Evolutionary conservation across 2,888 invertebrate genomes (phyloP), one percentile per base, ranked within the genome.

Genomic region (Trichacis sp.): DNA sequence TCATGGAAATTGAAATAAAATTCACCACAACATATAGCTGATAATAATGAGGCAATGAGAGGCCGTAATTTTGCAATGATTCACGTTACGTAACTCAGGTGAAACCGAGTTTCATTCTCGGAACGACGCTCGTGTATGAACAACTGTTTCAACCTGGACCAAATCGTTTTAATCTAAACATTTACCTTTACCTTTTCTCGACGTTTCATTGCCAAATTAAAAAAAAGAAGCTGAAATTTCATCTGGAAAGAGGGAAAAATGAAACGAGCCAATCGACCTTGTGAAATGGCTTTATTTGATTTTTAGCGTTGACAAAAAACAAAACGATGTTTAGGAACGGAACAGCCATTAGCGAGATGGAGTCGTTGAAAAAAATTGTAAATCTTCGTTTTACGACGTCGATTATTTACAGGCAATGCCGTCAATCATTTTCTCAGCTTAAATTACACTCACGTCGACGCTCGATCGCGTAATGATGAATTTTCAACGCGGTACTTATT

Each of bases 21-120:
- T 8, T 24, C 3, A 24, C 24, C 24, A 8, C 24, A 24, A 24
- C 3, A 8, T 38, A 38, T 12, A 38, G 5, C 14, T 11, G 38
- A 12, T 38, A 38, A 38, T 38, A 38, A 38, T 38, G n/a, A 38
- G 8, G 24, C 24, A 24, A 24, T 8, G 8, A 24, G 24, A 24
- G 24, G 51, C 11, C 5, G 45, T 33, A 48, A 60, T 64, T 64
- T 60, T 60, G 60, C 56, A 64, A 60, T 53, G 50, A 59, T 43
- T 40, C 18, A 42, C 36, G 45, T 64, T 64, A 17, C 52, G 48
- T 50, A 59, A 64, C 38, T 38, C 46, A 42, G 48, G 64, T 57
- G 64, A 65, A 65, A 65, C 56, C 60, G 52, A 56, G 59, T 65
- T 64, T 64, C 59, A 56, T 60, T 53, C 17, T 20, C 15, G 9